These are phyloP conservation scores for Aspidoscelis tigris DNA, from an alignment of 2,113 vertebrate species.

Conservation along the genomic window DNA sequence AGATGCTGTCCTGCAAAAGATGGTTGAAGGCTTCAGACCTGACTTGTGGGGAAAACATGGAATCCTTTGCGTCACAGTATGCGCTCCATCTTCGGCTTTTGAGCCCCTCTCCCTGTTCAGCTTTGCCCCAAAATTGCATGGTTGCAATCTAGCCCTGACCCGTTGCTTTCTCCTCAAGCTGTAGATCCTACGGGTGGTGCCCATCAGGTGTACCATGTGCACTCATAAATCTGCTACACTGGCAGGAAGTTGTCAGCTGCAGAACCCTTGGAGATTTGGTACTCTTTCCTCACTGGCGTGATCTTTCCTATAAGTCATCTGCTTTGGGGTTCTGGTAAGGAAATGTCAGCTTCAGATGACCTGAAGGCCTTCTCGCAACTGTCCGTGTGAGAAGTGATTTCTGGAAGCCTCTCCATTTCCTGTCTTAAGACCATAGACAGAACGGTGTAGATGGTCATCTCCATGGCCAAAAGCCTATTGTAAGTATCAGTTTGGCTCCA, in stretches of 20 bases:
- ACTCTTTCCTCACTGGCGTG: background rate
- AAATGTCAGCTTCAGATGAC: too few species aligned
- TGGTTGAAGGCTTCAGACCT: too few species aligned
- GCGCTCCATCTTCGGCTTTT: background rate
- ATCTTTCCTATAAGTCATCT: background rate
- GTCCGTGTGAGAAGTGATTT: background rate
- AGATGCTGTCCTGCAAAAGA: background rate
- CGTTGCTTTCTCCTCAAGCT: too few species aligned
- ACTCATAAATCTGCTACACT: background rate
- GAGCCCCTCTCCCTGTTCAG: background rate
- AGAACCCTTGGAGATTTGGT: background rate
- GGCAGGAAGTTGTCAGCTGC: background rate
- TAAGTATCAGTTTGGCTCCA: background rate
- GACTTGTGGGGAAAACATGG: background rate
- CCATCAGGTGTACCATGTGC: background rate
- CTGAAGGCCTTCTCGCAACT: background rate
- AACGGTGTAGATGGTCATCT: too few species aligned
- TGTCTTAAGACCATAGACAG: too few species aligned
- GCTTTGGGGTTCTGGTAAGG: background rate
- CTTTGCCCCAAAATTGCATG: fast-evolving
- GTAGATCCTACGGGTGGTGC: background rate
- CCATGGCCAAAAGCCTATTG: too few species aligned
- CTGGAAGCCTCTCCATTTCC: background rate
- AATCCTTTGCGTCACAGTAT: too few species aligned
- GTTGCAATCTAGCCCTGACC: too few species aligned